phyloP scores from a whole-genome alignment of 2,888 invertebrate genomes.

The Nycteola revayana region DNA sequence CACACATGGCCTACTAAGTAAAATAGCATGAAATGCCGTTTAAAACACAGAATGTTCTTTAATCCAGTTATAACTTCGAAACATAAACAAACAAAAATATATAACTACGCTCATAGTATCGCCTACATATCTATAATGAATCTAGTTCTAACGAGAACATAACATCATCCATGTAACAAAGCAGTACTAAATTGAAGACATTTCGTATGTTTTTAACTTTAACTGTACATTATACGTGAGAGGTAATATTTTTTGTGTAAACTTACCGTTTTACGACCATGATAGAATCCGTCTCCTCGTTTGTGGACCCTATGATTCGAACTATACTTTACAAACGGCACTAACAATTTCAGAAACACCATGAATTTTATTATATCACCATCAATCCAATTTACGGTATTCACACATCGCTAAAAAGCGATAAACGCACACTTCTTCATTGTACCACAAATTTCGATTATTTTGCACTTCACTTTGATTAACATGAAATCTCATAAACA shows the following conservation, averaged over 20 bases:
- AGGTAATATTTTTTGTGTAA: slow-evolving; percentile 38
- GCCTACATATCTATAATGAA: slow-evolving; percentile 5
- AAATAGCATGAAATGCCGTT: slow-evolving; percentile 3
- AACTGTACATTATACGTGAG: slow-evolving; percentile 4
- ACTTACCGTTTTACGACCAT: slow-evolving; percentile 83
- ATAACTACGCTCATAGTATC: slow-evolving; percentile 16
- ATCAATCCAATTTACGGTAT: slow-evolving; percentile 69
- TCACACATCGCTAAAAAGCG: slow-evolving; percentile 79
- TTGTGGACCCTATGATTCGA: slow-evolving; percentile 82
- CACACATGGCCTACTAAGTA: slow-evolving; percentile 15
- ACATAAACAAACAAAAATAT: slow-evolving; percentile 43
- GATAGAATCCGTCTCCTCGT: slow-evolving; percentile 81
- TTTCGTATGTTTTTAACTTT: slow-evolving; percentile 3
- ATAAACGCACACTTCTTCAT: slow-evolving; percentile 70
- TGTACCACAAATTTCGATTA: slow-evolving; percentile 60
- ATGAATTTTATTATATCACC: slow-evolving; percentile 74
- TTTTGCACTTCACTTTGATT: slow-evolving; percentile 66
- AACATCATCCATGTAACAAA: slow-evolving; percentile 32
- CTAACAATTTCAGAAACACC: slow-evolving; percentile 72
- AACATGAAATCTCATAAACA: slow-evolving; percentile 65
- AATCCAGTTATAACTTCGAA: slow-evolving; percentile 19
- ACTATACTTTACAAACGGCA: slow-evolving; percentile 70
- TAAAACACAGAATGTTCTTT: slow-evolving; percentile 8
- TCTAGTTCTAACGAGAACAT: slow-evolving; percentile 12
- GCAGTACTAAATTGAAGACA: slow-evolving; percentile 13